Base-by-base conservation (phyloP, 2,888 invertebrate species). In the Andrena bucephala region DNA sequence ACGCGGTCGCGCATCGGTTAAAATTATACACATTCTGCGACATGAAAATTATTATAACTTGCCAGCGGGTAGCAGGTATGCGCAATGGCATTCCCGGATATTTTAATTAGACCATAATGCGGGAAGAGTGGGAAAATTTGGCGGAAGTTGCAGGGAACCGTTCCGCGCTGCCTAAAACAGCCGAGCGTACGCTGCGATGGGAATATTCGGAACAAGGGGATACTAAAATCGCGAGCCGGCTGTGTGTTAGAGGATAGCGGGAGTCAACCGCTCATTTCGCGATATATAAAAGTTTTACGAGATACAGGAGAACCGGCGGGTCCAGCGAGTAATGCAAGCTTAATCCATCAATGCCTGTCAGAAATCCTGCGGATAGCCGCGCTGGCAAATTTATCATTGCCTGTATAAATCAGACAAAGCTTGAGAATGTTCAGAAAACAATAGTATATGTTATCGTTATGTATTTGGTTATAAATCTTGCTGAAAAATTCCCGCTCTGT, bases 281-380 rank as follows among this genome's bases (percentile, higher is more conserved):
- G 71, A 83, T 87, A 87, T 85, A 87, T 87, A 87, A 90, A 90
- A 90, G 83, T 89, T 90, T 87, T 86, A 89, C 86, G 87, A 87
- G 84, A 67, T 81, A 77, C 84, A 62, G 57, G 84, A 62, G 84
- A 81, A 85, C 85, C 77, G 90, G 88, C 87, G 87, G 89, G 86
- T 60, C 60, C 77, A 71, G 79, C 76, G 70, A 78, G 86, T 87
- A 89, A 89, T 90, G 86, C 83, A 77, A 42, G 79, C 78, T 89
- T 88, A 86, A 90, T 90, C 87, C 87, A 90, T 91, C 90, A 88
- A 90, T 90, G 87, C 85, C 82, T 88, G 86, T 86, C 89, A 77
- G 67, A 69, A 79, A 79, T 84, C 80, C 69, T 73, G 84, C 73
- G 85, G 76, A 71, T 66, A 75, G 59, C 67, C 67, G 66, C 70